Percentiles rank a stretch among this genome's conserved stretches.
These are phyloP conservation scores for Heliothis virescens DNA, from an alignment of 1,140 invertebrate species.

Conservation along the genomic window DNA sequence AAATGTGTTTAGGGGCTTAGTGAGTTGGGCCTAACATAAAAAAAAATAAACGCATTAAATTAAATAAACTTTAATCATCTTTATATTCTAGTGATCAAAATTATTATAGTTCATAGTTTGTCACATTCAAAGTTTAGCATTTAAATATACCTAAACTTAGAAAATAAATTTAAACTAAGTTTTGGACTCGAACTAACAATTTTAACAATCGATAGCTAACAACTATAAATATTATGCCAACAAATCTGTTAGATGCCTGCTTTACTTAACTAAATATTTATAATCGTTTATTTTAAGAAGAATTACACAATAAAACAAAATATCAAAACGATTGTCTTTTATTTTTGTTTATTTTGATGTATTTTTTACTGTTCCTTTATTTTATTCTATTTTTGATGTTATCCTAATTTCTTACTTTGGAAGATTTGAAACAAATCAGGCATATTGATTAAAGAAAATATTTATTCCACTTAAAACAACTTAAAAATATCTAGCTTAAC, in stretches of 20 bases:
- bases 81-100: neutral
- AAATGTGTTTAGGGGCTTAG: too few relatives aligned
- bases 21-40: too few relatives aligned
- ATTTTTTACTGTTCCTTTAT: neutral
- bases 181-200: constrained; percentile 1
- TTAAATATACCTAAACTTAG: neutral
- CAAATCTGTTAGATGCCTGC: neutral
- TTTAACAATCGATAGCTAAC: neutral
- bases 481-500: neutral
- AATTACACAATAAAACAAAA: constrained; percentile 9
- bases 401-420: too few relatives aligned
- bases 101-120: neutral
- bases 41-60: neutral
- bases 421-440: neutral
- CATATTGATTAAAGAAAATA: neutral
- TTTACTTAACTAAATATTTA: neutral
- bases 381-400: too few relatives aligned
- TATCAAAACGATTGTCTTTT: constrained; percentile 21
- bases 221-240: neutral
- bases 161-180: neutral
- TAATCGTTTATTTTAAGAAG: constrained; percentile 25
- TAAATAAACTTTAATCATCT: neutral
- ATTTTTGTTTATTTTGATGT: neutral
- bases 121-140: too few relatives aligned
- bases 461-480: too few relatives aligned